Evolutionary conservation across 1,140 invertebrate species (phyloP), one percentile per base, ranked within the genome.

Genomic region (Euura saliciscinereae): DNA sequence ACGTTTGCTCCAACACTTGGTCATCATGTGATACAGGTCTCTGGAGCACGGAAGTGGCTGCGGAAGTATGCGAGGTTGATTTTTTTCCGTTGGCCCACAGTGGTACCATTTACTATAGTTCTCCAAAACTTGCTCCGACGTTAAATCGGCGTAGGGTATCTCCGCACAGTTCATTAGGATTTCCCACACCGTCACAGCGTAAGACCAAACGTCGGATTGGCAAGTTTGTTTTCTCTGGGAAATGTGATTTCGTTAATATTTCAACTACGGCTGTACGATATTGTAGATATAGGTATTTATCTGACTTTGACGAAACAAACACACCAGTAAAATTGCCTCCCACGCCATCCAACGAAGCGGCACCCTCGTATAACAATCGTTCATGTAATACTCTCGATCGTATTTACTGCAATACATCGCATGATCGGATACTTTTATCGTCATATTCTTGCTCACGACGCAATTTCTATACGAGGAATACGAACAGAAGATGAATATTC

Each of bases 311-410:
- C 28, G 28, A 1, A 28, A 28, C 28, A 69, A 76, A 87, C 89
- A 91, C 85, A 95, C 94, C 90, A 95, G 83, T 43, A 96, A 85
- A 66, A 95, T 87, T 74, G 92, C 92, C 83, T 96, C 94, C 93
- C 94, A 95, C 0, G 95, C 92, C 93, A 97, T 95, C 96, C 95
- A 97, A 71, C 95, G 89, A 68, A 97, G 92, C 2, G 96, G 95
- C 72, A 96, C 87, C 64, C 94, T 92, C 6, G 93, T 91, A 76
- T 95, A 94, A 43, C 93, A 94, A 74, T 94, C 94, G 78, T 95
- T 93, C 42, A 94, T 89, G 82, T 94, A 95, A 83, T 97, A 97
- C 80, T 97, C 95, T 2, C 89, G 86, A 68, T 94, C 91, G 83
- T 96, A 97, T 75, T 94, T 90, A 76, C 91, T 92, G 76, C 95